Percentiles rank a stretch among this genome's conserved stretches.
Conservation (phyloP, 2,797 vertebrate genomes). For the Chromobotia macracanthus region DNA sequence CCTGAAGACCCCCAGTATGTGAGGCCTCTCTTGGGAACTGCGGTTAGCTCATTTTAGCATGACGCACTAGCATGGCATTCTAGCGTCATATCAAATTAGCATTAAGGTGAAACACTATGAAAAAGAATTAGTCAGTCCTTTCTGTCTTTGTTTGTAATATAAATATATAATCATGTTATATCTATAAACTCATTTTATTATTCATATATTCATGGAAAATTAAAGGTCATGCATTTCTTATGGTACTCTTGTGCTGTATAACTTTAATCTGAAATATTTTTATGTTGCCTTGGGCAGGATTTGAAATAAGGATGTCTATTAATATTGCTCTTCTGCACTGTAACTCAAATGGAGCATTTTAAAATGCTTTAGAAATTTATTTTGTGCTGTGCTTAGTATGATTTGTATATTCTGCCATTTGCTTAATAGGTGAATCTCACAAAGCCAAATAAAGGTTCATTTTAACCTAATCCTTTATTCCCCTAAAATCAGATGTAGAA, state of each 20-base stretch:
- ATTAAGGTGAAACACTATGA: background rate
- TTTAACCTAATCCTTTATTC: too few species aligned
- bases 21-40: constrained; percentile 14
- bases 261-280: constrained; percentile 2
- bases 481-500: too few species aligned
- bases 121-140: background rate
- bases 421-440: background rate
- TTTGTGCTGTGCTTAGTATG: too few species aligned
- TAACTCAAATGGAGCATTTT: background rate
- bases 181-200: constrained; percentile 11
- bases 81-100: constrained; percentile 2
- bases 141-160: background rate
- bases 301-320: background rate
- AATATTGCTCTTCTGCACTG: background rate
- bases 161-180: constrained; percentile 6
- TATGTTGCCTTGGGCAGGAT: background rate
- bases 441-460: background rate
- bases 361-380: background rate
- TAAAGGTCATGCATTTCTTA: constrained; percentile 14
- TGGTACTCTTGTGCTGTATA: background rate
- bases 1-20: constrained; percentile 23
- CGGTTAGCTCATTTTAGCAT: constrained; percentile 48
- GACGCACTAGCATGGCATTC: background rate
- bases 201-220: constrained; percentile 27
- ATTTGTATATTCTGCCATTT: too few species aligned